Base-by-base conservation (phyloP, 2,797 vertebrate species). In the Dicrostonyx torquatus region DNA sequence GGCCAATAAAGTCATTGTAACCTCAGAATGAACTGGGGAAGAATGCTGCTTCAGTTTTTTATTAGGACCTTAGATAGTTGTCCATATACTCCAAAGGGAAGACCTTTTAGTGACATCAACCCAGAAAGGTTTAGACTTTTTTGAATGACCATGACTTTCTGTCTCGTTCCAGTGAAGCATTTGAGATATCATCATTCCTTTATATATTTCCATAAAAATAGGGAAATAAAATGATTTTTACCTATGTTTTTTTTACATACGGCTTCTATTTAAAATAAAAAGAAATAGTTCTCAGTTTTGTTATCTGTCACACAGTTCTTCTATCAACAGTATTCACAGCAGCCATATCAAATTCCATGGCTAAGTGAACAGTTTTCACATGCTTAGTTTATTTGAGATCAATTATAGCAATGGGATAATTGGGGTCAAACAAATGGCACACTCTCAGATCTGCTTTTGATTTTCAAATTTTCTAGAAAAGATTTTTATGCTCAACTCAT, bases 301-400 rank as follows among this genome's bases (percentile, higher is more conserved):
- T 92, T 92, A 91, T 66, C 91, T 95, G 75, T 53, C 89, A 79
- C 76, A 70, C 20, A 31, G 15, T 37, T 87, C 64, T 37, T 87
- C 64, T 92, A 45, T 91, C 83, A 77, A 75, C 31, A 84, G 68
- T 2, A 5, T 70, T 87, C 37, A 89, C n/a, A 70, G 73, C 50
- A 85, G 91, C 75, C 48, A 83, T 75, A 76, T 79, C 55, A 90
- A 95, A 94, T 96, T 94, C 37, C 73, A 95, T 76, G 34, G 34
- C 29, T 88, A 83, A 91, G 82, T 40, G 37, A 82, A 75, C 26
- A 87, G 29, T 87, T 91, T 96, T 94, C 34, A 26, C 73, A 70
- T 31, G 55, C 72, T 53, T 93, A 12, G 43, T 91, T 89, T 84
- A 94, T 82, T 70, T 45, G 73, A 66, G 29, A 37, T 96, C 88